These are phyloP conservation scores for Lytechinus pictus DNA, from an alignment of 35 echinoderm and acorn worm genomes.

Conservation along the genomic window DNA sequence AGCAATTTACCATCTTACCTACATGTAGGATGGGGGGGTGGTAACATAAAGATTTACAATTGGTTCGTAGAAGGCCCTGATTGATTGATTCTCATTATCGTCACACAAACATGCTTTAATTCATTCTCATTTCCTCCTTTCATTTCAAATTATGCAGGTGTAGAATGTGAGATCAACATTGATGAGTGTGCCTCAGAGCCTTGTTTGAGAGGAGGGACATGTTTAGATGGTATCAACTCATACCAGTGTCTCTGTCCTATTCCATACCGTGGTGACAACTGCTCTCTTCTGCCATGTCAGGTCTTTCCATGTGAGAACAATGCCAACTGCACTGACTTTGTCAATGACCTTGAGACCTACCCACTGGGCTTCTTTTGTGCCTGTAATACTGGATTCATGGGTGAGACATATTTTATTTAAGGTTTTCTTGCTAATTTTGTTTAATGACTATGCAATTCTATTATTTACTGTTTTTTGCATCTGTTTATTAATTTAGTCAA, in stretches of 20 bases:
- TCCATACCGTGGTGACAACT: slow-evolving; percentile 72
- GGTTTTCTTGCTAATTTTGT: neutral
- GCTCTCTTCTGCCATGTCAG: slow-evolving; percentile 75
- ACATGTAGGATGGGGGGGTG: no score
- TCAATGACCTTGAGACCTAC: slow-evolving; percentile 52
- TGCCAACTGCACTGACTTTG: slow-evolving; percentile 62
- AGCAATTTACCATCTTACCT: no score
- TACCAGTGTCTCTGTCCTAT: slow-evolving; percentile 67
- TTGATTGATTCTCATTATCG: no score
- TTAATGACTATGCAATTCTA: no score
- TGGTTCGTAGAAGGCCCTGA: no score
- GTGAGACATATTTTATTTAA: slow-evolving; percentile 53
- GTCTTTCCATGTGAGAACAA: slow-evolving; percentile 77
- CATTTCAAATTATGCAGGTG: slow-evolving; percentile 32
- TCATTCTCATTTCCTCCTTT: neutral
- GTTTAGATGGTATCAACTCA: slow-evolving; percentile 67
- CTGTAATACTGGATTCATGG: slow-evolving; percentile 76
- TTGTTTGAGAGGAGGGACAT: slow-evolving; percentile 64
- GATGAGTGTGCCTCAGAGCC: slow-evolving; percentile 70
- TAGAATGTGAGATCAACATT: slow-evolving; percentile 70
- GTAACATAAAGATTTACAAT: no score
- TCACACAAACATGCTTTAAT: neutral
- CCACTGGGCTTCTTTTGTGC: slow-evolving; percentile 63
- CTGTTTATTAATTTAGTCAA: neutral
- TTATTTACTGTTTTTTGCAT: no score